phyloP scores from a whole-genome alignment of 2,113 vertebrate genomes.

The Gasterosteus aculeatus region DNA sequence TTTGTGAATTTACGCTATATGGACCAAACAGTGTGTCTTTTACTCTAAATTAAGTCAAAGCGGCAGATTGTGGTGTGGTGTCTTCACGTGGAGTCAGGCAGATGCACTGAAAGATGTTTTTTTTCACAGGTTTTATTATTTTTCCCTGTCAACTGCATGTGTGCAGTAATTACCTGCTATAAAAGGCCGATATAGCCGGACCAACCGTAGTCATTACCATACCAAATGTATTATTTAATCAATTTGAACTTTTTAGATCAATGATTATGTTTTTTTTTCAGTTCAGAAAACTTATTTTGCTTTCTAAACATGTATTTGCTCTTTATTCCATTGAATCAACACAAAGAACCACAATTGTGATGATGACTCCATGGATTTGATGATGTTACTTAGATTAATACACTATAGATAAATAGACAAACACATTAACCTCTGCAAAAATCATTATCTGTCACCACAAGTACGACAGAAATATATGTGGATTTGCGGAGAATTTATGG shows the following conservation, averaged over 20 bases:
- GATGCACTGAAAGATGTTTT: neutral
- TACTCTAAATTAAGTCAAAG: neutral
- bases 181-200: neutral
- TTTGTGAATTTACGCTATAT: neutral
- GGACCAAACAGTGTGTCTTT: neutral
- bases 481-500: slow-evolving; percentile 70
- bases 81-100: no score
- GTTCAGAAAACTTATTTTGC: slow-evolving; percentile 3
- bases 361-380: slow-evolving; percentile 40
- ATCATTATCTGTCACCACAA: slow-evolving; percentile 66
- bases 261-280: slow-evolving; percentile 4
- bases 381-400: slow-evolving; percentile 57
- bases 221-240: neutral
- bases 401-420: slow-evolving; percentile 36
- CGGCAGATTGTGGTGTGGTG: neutral
- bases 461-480: slow-evolving; percentile 60
- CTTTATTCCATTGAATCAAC: slow-evolving; percentile 26
- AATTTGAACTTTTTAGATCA: neutral
- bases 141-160: neutral
- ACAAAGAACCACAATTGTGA: slow-evolving; percentile 7
- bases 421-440: slow-evolving; percentile 53
- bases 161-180: neutral
- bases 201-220: neutral
- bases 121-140: neutral
- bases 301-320: slow-evolving; percentile 17